Percentiles rank a stretch among this genome's conserved stretches.
Evolutionary conservation across 2,888 invertebrate species (phyloP).

Genomic region (Agrenia bidenticulata): DNA sequence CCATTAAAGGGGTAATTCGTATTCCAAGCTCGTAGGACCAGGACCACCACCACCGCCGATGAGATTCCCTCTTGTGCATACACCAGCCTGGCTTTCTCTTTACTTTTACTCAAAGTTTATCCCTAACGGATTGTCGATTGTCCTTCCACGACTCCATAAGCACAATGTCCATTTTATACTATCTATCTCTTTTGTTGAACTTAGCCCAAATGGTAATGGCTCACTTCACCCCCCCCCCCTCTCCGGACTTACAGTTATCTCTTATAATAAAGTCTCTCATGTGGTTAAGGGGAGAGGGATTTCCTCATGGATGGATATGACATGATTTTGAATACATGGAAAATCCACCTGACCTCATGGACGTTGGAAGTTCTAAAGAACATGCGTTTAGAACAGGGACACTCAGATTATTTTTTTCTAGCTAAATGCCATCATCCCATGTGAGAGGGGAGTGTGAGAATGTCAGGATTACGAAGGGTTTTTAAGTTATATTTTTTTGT

Average conservation of each 20-base stretch:
- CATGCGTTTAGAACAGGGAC: too few relatives aligned
- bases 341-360: too few relatives aligned
- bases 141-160: background rate
- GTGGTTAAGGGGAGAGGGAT: too few relatives aligned
- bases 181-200: background rate
- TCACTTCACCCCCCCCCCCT: background rate
- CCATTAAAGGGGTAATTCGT: conserved; percentile 1
- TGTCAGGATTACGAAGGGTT: too few relatives aligned
- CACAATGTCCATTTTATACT: background rate
- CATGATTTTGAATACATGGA: too few relatives aligned
- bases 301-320: too few relatives aligned
- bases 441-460: too few relatives aligned
- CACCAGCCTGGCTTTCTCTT: background rate
- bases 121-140: background rate
- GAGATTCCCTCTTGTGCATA: background rate
- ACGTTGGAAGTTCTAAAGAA: too few relatives aligned
- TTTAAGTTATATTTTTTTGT: too few relatives aligned
- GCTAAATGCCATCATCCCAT: too few relatives aligned
- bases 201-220: background rate
- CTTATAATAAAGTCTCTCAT: background rate
- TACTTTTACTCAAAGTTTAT: conserved; percentile 10
- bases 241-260: background rate
- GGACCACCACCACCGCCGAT: background rate
- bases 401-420: too few relatives aligned
- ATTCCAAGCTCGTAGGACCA: background rate